These are phyloP conservation scores for Julus scanicus DNA, from an alignment of 2,888 invertebrate genomes.

Conservation along the genomic window DNA sequence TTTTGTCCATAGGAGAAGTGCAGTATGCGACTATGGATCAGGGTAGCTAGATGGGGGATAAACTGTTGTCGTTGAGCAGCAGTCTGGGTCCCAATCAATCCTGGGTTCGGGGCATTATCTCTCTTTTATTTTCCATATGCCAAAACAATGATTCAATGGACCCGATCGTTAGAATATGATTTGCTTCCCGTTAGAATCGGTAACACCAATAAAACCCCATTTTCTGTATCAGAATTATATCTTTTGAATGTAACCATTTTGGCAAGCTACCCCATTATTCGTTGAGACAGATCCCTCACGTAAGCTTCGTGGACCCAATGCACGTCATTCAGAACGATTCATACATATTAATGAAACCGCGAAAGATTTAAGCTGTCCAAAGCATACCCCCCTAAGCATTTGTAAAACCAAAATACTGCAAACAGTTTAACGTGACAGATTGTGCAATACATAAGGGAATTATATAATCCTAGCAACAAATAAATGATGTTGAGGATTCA, in stretches of 20 bases:
- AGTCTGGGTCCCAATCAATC: slow-evolving; percentile 11
- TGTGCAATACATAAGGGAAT: background rate
- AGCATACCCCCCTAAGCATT: background rate
- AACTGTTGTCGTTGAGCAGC: background rate
- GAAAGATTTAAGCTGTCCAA: background rate
- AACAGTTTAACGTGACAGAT: background rate
- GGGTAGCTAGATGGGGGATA: background rate
- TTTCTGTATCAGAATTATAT: background rate
- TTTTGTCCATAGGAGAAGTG: background rate
- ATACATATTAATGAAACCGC: background rate
- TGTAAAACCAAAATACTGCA: background rate
- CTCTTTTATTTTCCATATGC: background rate
- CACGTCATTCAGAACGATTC: background rate
- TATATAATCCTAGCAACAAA: background rate
- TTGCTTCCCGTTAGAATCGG: background rate
- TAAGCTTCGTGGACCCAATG: background rate
- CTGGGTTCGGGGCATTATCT: background rate
- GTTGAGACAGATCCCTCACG: background rate
- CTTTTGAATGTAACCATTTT: background rate
- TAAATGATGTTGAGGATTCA: background rate
- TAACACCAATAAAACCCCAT: background rate
- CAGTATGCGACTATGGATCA: background rate
- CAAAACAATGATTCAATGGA: background rate
- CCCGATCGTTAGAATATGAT: background rate
- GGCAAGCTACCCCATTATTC: background rate